These are phyloP conservation scores for Cynodonichthys magdalenae DNA, from an alignment of 2,797 vertebrate species.

Conservation along the genomic window DNA sequence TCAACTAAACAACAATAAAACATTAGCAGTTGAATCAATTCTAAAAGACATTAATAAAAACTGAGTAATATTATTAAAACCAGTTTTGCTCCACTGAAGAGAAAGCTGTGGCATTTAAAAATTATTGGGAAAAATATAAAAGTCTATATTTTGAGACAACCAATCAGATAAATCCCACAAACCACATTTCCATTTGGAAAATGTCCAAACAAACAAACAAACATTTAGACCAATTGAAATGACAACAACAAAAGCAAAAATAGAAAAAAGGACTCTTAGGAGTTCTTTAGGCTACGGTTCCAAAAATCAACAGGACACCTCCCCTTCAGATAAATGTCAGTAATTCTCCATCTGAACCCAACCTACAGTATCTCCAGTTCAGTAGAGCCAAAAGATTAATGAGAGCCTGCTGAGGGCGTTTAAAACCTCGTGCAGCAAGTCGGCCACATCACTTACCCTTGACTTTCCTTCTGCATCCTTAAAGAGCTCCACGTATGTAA, in stretches of 20 bases:
- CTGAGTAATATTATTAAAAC: slow-evolving; percentile 46
- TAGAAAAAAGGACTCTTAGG: slow-evolving; percentile 59
- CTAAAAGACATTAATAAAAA: slow-evolving; percentile 34
- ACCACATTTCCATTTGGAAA: slow-evolving; percentile 76
- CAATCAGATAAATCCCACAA: slow-evolving; percentile 78
- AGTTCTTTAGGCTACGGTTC: slow-evolving; percentile 76
- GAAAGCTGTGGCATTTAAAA: slow-evolving; percentile 64
- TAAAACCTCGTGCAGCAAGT: slow-evolving; percentile 96
- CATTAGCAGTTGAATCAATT: slow-evolving; percentile 3
- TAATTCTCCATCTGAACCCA: slow-evolving; percentile 79
- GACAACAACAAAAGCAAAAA: slow-evolving; percentile 83
- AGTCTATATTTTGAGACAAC: slow-evolving; percentile 72
- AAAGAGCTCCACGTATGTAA: slow-evolving; percentile 99
- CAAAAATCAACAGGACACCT: slow-evolving; percentile 83
- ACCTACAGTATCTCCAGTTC: slow-evolving; percentile 78
- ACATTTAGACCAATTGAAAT: slow-evolving; percentile 81
- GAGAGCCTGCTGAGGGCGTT: slow-evolving; percentile 95
- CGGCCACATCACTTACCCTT: slow-evolving; percentile 99
- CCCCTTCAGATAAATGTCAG: slow-evolving; percentile 80
- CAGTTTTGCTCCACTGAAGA: slow-evolving; percentile 68
- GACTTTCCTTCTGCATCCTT: slow-evolving; percentile 99
- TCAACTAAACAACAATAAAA: slow-evolving; percentile 42
- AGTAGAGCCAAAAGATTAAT: slow-evolving; percentile 79
- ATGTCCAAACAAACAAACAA: slow-evolving; percentile 82
- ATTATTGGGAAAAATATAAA: slow-evolving; percentile 59